A percentile compares a stretch with the other conserved stretches of the same genome.
These are phyloP conservation scores for Celastrina argiolus DNA, from an alignment of 2,888 invertebrate species.

Conservation along the genomic window DNA sequence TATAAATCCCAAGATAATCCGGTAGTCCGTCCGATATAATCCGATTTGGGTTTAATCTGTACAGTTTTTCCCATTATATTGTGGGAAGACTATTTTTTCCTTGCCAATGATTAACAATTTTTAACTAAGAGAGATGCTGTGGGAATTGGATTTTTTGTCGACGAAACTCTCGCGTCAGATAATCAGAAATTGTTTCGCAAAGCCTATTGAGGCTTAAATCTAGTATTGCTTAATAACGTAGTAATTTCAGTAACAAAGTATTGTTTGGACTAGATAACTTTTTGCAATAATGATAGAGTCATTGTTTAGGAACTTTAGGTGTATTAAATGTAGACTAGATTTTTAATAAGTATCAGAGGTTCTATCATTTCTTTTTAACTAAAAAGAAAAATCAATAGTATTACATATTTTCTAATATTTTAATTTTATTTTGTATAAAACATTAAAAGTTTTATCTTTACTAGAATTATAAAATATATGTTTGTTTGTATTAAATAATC, in stretches of 20 bases:
- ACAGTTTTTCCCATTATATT: constrained; percentile 27
- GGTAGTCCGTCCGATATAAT: constrained; percentile 30
- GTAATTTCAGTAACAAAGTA: neutral
- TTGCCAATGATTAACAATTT: constrained; percentile 25
- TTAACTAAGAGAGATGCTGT: constrained; percentile 18
- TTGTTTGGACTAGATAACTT: too few relatives aligned
- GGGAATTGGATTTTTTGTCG: constrained; percentile 19
- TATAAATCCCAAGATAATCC: constrained; percentile 31
- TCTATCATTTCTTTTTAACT: too few relatives aligned
- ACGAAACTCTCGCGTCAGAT: neutral
- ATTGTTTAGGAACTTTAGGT: too few relatives aligned
- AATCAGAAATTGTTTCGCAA: neutral
- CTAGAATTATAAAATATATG: too few relatives aligned
- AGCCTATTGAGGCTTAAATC: neutral
- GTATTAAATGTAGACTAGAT: too few relatives aligned
- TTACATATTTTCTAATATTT: too few relatives aligned
- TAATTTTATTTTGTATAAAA: too few relatives aligned
- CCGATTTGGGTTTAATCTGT: constrained; percentile 28
- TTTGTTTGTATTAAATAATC: too few relatives aligned
- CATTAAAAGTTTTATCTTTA: too few relatives aligned
- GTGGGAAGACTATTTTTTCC: constrained; percentile 24
- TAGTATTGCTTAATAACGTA: neutral
- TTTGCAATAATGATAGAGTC: too few relatives aligned
- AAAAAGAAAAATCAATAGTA: too few relatives aligned
- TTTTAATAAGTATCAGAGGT: too few relatives aligned